Conservation (phyloP, 2,797 vertebrate species). For the Chelonia mydas region DNA sequence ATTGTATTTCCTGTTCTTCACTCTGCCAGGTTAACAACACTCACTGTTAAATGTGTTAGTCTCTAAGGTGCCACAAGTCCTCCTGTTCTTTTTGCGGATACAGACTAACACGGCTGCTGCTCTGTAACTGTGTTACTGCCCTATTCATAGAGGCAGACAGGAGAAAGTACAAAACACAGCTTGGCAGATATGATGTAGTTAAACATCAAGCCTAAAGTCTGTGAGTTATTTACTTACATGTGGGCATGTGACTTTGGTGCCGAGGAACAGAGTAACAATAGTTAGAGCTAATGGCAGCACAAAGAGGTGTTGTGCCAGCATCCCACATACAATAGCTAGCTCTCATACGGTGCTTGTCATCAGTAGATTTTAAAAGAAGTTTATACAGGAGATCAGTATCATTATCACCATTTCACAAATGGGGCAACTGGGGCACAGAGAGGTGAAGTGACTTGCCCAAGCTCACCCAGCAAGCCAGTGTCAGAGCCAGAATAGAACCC, state of each 20-base stretch:
- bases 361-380: not conserved
- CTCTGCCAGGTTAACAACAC: not conserved
- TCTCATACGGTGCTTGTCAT: not conserved
- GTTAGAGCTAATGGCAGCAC: not conserved
- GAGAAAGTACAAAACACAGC: not conserved
- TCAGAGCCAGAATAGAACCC: not conserved
- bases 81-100: too few relatives aligned
- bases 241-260: fast-evolving
- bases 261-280: not conserved
- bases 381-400: not conserved
- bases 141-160: not conserved
- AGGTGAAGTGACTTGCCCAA: not conserved
- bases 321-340: fast-evolving
- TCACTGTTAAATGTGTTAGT: not conserved
- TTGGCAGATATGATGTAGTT: not conserved
- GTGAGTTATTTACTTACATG: not conserved
- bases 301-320: not conserved
- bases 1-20: not conserved
- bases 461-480: not conserved
- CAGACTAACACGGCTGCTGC: too few relatives aligned
- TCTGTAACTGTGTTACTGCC: not conserved
- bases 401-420: not conserved
- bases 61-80: too few relatives aligned
- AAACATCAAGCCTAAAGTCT: not conserved
- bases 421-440: not conserved